Percentiles rank a stretch among this genome's conserved stretches.
Conservation (phyloP, 2,797 vertebrate genomes). For the Typhlichthys subterraneus region DNA sequence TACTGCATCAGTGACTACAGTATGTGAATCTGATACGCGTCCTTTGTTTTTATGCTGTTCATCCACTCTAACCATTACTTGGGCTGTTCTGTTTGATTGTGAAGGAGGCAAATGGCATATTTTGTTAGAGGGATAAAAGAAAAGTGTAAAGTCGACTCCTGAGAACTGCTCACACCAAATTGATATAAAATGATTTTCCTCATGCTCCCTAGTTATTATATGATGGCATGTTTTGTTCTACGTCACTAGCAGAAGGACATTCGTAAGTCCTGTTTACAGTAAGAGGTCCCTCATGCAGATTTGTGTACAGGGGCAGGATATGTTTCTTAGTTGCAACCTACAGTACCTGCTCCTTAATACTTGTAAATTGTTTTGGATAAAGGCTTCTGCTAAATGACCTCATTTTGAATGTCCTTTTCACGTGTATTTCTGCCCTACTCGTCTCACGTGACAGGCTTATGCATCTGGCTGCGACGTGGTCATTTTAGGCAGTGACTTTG, state of each 20-base stretch:
- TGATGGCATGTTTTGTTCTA: neutral
- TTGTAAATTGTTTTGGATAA: too few species aligned
- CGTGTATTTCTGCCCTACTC: constrained; percentile 19
- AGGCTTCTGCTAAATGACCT: too few species aligned
- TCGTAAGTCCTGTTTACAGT: constrained; percentile 7
- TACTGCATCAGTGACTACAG: constrained; percentile 3
- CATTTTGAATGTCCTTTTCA: constrained; percentile 14
- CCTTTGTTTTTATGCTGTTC: constrained; percentile 13
- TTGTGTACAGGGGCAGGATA: constrained; percentile 3
- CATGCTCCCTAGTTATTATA: constrained; percentile 34
- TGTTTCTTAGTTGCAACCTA: too few species aligned
- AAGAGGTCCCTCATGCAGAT: constrained; percentile 26
- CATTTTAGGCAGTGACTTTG: constrained; percentile 94
- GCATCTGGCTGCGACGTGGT: constrained; percentile 98
- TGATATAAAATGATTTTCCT: neutral
- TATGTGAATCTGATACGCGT: constrained; percentile 16
- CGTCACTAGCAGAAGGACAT: constrained; percentile 16
- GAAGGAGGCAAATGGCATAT: constrained; percentile 32
- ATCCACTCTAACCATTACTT: constrained; percentile 35
- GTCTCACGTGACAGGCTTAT: constrained; percentile 83
- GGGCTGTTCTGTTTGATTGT: constrained; percentile 31
- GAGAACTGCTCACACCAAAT: too few species aligned
- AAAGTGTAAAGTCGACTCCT: too few species aligned
- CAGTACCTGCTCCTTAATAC: too few species aligned
- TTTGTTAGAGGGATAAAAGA: neutral